Conservation (phyloP, 2,113 vertebrate species). For the Carassius auratus region DNA sequence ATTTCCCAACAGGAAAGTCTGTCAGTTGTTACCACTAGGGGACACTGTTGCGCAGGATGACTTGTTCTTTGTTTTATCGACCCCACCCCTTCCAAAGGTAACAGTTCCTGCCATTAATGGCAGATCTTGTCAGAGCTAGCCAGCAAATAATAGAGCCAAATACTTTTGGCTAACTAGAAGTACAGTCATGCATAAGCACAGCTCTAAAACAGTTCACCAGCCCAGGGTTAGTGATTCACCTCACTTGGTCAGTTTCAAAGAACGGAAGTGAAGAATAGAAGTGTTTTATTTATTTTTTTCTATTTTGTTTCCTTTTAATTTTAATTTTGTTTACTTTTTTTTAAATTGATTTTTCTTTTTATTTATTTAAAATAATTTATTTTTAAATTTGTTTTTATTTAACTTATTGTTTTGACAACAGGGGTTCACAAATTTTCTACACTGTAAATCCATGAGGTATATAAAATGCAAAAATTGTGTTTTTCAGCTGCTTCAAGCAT, state of each 20-base stretch:
- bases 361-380: too few relatives aligned
- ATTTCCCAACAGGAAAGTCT: conserved; percentile 16
- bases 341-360: not conserved
- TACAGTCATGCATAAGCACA: conserved; percentile 26
- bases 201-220: conserved; percentile 10
- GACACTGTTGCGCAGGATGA: conserved; percentile 68
- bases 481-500: not conserved
- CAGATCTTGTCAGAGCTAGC: not conserved
- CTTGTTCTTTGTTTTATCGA: conserved; percentile 28
- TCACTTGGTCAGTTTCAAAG: not conserved
- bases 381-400: not conserved
- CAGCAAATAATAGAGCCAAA: conserved; percentile 6
- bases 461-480: not conserved
- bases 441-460: not conserved
- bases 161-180: conserved; percentile 19
- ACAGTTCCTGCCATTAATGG: not conserved
- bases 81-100: conserved; percentile 9
- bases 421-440: not conserved
- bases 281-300: too few relatives aligned
- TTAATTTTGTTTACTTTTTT: too few relatives aligned
- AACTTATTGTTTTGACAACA: too few relatives aligned
- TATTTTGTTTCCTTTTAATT: too few relatives aligned
- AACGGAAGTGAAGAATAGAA: not conserved
- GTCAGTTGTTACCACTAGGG: conserved; percentile 62
- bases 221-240: conserved; percentile 5